phyloP scores from a whole-genome alignment of 2,113 vertebrate genomes.

The Gallinago paraguaiae region DNA sequence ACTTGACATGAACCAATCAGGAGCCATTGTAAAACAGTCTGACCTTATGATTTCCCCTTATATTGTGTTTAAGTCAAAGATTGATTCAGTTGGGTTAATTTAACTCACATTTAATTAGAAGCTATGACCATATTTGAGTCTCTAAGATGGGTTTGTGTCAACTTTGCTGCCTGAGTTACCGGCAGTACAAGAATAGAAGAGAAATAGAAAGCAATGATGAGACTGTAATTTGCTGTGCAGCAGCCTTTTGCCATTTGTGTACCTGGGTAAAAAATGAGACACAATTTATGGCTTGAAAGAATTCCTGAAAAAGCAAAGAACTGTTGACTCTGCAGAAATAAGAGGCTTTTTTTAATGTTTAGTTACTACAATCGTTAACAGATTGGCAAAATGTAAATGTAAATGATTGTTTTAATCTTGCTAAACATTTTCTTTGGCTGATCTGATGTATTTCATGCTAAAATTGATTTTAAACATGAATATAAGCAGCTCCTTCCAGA shows the following conservation, averaged over 20 bases:
- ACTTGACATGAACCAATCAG: background rate
- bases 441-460: background rate
- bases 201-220: background rate
- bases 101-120: background rate
- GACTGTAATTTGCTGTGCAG: background rate
- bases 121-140: background rate
- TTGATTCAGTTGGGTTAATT: background rate
- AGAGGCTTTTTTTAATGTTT: background rate
- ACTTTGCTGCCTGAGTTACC: background rate
- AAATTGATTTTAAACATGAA: slow-evolving; percentile 4
- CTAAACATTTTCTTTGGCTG: slow-evolving; percentile 35
- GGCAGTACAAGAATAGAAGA: background rate
- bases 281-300: background rate
- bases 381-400: background rate
- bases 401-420: slow-evolving; percentile 24
- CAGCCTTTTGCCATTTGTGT: background rate
- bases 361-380: background rate
- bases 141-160: background rate
- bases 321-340: slow-evolving; percentile 19
- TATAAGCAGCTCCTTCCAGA: background rate
- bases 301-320: slow-evolving; percentile 1
- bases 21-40: background rate
- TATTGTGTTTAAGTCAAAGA: background rate
- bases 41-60: background rate
- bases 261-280: background rate